Evolutionary conservation across 2,113 vertebrate species (phyloP).

Genomic region (Apodemus speciosus): DNA sequence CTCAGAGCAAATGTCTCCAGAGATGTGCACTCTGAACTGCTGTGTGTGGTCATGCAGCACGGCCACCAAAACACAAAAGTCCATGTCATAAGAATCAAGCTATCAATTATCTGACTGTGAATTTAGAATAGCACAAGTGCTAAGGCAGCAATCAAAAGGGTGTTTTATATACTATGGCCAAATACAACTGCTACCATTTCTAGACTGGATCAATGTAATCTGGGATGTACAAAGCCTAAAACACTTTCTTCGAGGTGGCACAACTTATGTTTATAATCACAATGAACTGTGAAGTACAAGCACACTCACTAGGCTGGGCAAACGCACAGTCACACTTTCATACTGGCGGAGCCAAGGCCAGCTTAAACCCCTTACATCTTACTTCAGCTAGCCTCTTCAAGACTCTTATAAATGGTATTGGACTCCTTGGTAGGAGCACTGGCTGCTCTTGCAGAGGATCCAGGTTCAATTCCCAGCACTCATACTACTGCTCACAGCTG

Average conservation of each 20-base stretch:
- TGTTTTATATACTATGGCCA: not conserved
- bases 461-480: not conserved
- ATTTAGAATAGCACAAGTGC: not conserved
- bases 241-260: not conserved
- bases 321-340: constrained; percentile 13
- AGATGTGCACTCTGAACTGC: not conserved
- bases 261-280: not conserved
- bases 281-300: constrained; percentile 11
- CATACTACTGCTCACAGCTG: not conserved
- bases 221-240: not conserved
- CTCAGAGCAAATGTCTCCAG: not conserved
- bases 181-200: not conserved
- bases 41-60: not conserved
- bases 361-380: constrained; percentile 10
- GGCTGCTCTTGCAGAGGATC: not conserved
- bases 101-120: not conserved
- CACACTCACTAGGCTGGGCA: not conserved
- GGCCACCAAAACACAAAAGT: not conserved
- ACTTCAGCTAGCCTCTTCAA: constrained; percentile 27
- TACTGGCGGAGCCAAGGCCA: not conserved
- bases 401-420: not conserved
- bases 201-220: not conserved
- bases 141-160: not conserved
- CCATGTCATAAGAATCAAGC: not conserved
- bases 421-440: not conserved